Base-by-base conservation (phyloP, 2,888 invertebrate genomes). In the Dolomedes plantarius region DNA sequence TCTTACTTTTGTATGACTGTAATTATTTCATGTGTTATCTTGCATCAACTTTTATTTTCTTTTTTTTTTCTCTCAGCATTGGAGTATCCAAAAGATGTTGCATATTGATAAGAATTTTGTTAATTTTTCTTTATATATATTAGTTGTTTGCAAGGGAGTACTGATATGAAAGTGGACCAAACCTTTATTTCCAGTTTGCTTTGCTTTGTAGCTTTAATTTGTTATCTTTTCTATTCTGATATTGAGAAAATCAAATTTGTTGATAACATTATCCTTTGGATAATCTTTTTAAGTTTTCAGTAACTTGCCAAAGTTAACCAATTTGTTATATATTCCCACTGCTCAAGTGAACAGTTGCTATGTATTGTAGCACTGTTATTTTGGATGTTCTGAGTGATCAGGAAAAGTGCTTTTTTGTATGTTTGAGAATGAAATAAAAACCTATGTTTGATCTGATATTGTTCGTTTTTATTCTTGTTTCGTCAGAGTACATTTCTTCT, bases 361-460 rank as follows among this genome's bases (percentile, higher is more conserved):
- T 23, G 39, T n/a, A 46, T 2, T 46, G 1, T 75, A 64, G 56
- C 41, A 69, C 80, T 81, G 75, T 73, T 23, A 73, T 81, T 75
- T 79, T 74, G 56, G 72, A 81, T 75, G 69, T 69, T 62, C 71
- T 46, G 82, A 76, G 32, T 50, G 71, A 83, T 83, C 72, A 23
- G 72, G 69, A 75, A 76, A 46, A 76, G 82, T 83, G 82, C 82
- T 75, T 76, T 81, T 83, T 83, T 83, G 82, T 83, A 83, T 83
- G 82, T 76, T 80, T 72, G 32, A 71, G 82, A 72, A 76, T 64
- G 72, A 83, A 83, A 83, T 72, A 76, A 83, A 82, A 83, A 62
- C 74, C 56, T 74, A 74, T 41, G 74, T 74, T 74, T 81, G 46
- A 62, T 19, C 36, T 67, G 41, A 41, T n/a, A n/a, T n/a, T n/a